These are phyloP conservation scores for Calidris pygmaea DNA, from an alignment of 2,113 vertebrate species.

Conservation along the genomic window DNA sequence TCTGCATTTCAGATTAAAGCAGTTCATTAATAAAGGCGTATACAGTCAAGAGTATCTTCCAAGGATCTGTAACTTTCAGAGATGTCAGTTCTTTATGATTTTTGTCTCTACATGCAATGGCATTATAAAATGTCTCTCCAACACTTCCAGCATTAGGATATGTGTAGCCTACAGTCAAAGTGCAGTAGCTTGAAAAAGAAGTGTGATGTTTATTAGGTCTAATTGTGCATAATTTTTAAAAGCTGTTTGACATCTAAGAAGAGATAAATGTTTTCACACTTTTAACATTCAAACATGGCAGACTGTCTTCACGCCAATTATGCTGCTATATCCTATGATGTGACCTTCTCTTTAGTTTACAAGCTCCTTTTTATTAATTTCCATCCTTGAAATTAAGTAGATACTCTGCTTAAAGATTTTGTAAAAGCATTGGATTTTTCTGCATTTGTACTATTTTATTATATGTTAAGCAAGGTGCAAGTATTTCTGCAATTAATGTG, in stretches of 20 bases:
- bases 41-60: background rate
- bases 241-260: slow-evolving; percentile 56
- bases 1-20: background rate
- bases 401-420: background rate
- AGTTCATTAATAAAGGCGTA: background rate
- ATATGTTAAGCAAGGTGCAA: background rate
- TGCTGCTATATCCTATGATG: slow-evolving; percentile 67
- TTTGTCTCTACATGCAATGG: background rate
- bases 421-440: background rate
- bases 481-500: background rate
- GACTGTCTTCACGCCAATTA: slow-evolving; percentile 78
- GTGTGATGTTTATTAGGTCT: slow-evolving; percentile 53
- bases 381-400: background rate
- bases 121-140: background rate
- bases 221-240: slow-evolving; percentile 53
- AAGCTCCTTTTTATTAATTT: slow-evolving; percentile 79
- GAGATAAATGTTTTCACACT: slow-evolving; percentile 81
- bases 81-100: background rate
- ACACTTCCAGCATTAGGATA: background rate
- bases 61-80: background rate
- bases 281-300: slow-evolving; percentile 72
- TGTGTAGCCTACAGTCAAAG: background rate
- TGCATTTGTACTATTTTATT: background rate
- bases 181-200: slow-evolving; percentile 33
- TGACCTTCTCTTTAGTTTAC: slow-evolving; percentile 66